These are phyloP conservation scores for Lydus trimaculatus DNA, from an alignment of 2,888 invertebrate species.

Conservation along the genomic window DNA sequence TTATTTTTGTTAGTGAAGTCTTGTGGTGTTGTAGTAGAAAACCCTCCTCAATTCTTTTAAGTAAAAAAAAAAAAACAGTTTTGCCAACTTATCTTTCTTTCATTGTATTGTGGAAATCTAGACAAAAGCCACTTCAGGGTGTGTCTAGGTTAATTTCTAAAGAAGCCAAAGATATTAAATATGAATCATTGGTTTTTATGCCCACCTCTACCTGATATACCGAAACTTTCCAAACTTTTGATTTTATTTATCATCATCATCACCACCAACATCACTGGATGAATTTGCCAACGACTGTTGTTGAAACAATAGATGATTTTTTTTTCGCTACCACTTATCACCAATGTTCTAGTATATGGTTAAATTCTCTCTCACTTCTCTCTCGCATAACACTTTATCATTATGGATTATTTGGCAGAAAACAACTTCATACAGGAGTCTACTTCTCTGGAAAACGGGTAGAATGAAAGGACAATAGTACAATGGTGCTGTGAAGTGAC, in stretches of 20 bases:
- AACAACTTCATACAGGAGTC: conserved; percentile 22
- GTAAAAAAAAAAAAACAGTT: background rate
- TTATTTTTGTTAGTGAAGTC: background rate
- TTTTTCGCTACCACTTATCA: background rate
- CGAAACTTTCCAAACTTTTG: conserved; percentile 19
- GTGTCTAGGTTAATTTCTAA: conserved; percentile 7
- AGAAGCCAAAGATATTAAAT: conserved; percentile 36
- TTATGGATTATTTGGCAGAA: conserved; percentile 20
- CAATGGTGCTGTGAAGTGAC: conserved; percentile 54
- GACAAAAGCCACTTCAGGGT: background rate
- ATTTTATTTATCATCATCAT: background rate
- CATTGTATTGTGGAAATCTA: background rate
- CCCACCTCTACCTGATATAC: conserved; percentile 43
- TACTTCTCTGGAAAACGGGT: conserved; percentile 33
- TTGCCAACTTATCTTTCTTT: background rate
- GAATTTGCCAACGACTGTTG: conserved; percentile 9
- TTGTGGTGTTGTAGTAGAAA: background rate
- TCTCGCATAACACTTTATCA: conserved; percentile 15
- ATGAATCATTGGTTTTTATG: conserved; percentile 40
- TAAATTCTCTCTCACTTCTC: background rate
- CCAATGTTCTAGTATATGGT: background rate
- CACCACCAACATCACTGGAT: background rate
- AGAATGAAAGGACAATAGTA: conserved; percentile 48
- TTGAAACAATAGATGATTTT: conserved; percentile 25
- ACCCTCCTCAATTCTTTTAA: background rate